Conservation (phyloP, 2,888 invertebrate species). For the Lithophane socia region DNA sequence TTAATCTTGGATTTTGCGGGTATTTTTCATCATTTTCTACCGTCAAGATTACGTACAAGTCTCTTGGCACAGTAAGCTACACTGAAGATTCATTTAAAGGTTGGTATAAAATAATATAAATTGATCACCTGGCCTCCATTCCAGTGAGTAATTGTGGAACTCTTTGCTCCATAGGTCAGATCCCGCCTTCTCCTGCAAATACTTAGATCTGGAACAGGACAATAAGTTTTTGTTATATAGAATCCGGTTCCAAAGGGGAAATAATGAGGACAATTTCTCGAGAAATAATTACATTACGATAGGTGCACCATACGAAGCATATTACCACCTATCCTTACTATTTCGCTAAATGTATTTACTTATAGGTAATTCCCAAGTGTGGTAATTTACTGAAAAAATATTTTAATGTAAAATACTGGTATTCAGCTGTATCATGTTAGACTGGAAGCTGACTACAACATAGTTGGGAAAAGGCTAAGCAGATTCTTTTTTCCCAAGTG, state of each 20-base stretch:
- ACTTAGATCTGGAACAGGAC: slow-evolving; percentile 72
- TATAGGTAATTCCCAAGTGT: background rate
- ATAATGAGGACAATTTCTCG: too few relatives aligned
- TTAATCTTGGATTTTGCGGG: background rate
- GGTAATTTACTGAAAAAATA: background rate
- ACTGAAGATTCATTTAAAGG: background rate
- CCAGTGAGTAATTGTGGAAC: slow-evolving; percentile 93
- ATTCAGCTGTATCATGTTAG: too few relatives aligned
- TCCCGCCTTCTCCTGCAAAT: slow-evolving; percentile 79
- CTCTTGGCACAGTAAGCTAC: background rate
- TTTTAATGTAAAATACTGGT: too few relatives aligned
- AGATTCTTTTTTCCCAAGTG: background rate
- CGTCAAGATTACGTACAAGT: background rate
- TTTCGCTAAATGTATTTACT: too few relatives aligned
- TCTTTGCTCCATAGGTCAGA: slow-evolving; percentile 88
- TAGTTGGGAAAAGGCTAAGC: too few relatives aligned
- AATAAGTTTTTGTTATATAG: background rate
- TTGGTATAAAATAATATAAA: background rate
- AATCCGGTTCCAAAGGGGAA: too few relatives aligned
- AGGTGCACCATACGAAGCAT: too few relatives aligned
- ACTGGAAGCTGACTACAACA: too few relatives aligned
- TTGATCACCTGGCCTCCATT: slow-evolving; percentile 91
- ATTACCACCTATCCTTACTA: too few relatives aligned
- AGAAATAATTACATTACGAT: too few relatives aligned
- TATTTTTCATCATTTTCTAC: background rate